Percentiles rank a stretch among this genome's conserved stretches.
Evolutionary conservation across 2,797 vertebrate genomes (phyloP).

Genomic region (Cyprinodon diabolis): DNA sequence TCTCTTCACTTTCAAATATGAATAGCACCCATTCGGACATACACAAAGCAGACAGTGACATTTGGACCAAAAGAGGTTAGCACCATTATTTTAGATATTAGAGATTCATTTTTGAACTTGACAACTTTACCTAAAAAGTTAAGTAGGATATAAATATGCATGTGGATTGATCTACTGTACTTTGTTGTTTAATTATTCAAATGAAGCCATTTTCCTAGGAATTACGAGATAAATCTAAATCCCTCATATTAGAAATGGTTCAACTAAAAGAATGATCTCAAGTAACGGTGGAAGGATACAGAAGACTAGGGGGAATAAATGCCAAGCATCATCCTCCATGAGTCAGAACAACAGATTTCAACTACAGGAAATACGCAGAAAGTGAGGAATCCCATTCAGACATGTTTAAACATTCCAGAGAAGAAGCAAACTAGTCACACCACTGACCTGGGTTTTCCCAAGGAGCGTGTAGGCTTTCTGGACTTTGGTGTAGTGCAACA

Average conservation of each 20-base stretch:
- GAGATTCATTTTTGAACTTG: background rate
- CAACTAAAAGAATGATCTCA: background rate
- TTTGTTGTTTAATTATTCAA: background rate
- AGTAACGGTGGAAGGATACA: background rate
- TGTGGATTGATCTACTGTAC: background rate
- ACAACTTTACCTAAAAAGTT: background rate
- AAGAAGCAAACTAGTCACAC: constrained; percentile 1
- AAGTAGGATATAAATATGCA: background rate
- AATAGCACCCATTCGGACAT: no score
- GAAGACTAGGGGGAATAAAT: background rate
- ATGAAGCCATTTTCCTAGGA: constrained; percentile 3
- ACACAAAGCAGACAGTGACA: background rate
- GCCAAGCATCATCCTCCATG: background rate
- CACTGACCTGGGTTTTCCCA: constrained; percentile 97
- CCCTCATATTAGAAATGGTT: background rate
- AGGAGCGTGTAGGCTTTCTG: constrained; percentile 95
- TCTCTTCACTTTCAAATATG: no score
- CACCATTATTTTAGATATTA: background rate
- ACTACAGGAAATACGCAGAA: background rate
- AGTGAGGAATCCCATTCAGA: background rate
- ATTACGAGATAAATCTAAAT: constrained; percentile 17
- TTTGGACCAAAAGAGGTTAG: background rate
- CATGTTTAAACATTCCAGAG: constrained; percentile 6
- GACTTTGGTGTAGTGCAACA: constrained; percentile 95
- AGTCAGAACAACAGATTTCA: background rate